Evolutionary conservation across 2,888 invertebrate species (phyloP), one percentile per base, ranked within the genome.

Genomic region (Caenorhabditis panamensis): DNA sequence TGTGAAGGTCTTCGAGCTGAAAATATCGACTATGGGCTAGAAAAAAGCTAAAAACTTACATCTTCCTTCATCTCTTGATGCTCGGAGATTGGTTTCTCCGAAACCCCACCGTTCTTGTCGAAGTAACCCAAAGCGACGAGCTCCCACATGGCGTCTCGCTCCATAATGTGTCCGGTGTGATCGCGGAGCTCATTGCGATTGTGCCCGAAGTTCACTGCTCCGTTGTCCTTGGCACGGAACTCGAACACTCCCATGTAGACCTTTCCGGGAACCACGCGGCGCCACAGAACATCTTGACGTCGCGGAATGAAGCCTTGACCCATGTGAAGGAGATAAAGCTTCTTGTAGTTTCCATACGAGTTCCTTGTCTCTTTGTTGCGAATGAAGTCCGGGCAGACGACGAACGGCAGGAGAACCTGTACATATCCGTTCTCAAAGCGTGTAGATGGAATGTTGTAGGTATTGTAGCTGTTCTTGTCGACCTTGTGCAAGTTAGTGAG

Each of bases 131-230:
- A 31, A 31, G 9, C 18, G 13, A 11, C 36, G 0, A 72, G 26
- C 24, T 72, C 56, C 71, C 71, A 72, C 62, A 72, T 63, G 1
- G 71, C 44, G 63, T 62, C 63, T 4, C 71, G 41, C n/a, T 72
- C 71, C 3, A 63, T 20, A 47, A 56, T 47, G 31, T 72, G 71
- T n/a, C 47, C 47, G 3, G 71, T 62, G 0, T 24, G 1, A 36
- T 72, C 71, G 11, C 56, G 37, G 0, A 62, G 0, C 5, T 22
- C 41, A 3, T 8, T 18, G 0, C 56, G 44, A n/a, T n/a, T n/a
- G 47, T 44, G 31, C 1, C 41, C 44, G 18, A 72, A 72, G 16
- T 72, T 72, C 31, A 62, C 54, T 1, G 71, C 62, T 6, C 71
- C 71, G 26, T 72, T 72, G 11, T 72, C 71, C 18, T 63, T 72